Percentiles rank a stretch among this genome's conserved stretches.
phyloP scores from a whole-genome alignment of 2,113 vertebrate species.

The Sinocyclocheilus anophthalmus region DNA sequence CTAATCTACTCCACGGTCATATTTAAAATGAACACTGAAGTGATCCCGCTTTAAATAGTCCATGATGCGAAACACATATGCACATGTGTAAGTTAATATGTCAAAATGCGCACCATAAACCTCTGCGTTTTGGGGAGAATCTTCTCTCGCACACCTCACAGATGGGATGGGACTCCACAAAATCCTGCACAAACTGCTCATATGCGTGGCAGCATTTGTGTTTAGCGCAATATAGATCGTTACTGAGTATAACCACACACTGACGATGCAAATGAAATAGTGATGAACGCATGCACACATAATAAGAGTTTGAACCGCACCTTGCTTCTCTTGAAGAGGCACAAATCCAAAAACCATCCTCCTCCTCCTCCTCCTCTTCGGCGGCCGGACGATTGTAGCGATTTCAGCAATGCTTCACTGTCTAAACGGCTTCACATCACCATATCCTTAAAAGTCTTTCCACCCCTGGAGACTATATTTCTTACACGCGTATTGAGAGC shows the following conservation, averaged over 20 bases:
- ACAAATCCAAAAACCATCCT: slow-evolving; percentile 32
- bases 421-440: slow-evolving; percentile 2
- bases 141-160: slow-evolving; percentile 18
- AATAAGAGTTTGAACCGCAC: slow-evolving; percentile 50
- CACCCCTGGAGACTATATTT: neutral
- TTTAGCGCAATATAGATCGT: neutral
- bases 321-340: slow-evolving; percentile 50
- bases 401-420: slow-evolving; percentile 13
- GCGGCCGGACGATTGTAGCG: neutral
- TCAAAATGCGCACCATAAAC: neutral
- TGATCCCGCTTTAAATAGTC: neutral
- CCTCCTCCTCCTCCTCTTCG: slow-evolving; percentile 27
- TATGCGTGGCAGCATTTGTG: neutral
- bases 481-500: neutral
- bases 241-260: neutral
- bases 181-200: slow-evolving; percentile 43
- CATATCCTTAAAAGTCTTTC: slow-evolving; percentile 18
- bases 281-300: slow-evolving; percentile 41
- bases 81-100: slow-evolving; percentile 4
- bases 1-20: neutral
- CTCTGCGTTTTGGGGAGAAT: slow-evolving; percentile 19
- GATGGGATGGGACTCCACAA: slow-evolving; percentile 26
- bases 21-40: neutral
- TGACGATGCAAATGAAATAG: neutral
- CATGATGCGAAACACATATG: too few relatives aligned